Evolutionary conservation across 2,797 vertebrate genomes (phyloP).

Genomic region (Cirrhinus mrigala): DNA sequence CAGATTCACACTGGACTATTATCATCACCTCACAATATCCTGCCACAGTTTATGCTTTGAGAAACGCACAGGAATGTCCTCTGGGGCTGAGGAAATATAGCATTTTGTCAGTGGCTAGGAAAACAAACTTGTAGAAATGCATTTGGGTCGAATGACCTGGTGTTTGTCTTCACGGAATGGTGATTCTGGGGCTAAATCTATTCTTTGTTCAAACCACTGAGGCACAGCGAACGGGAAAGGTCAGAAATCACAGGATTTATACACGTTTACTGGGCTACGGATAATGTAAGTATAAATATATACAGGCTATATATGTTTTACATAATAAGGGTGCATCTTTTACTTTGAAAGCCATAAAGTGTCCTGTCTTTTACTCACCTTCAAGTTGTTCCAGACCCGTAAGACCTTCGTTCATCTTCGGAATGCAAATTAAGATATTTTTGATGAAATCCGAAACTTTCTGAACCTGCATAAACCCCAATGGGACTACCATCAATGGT

Average conservation of each 20-base stretch:
- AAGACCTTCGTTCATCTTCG: too few relatives aligned
- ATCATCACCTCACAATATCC: slow-evolving; percentile 38
- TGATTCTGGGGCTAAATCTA: slow-evolving; percentile 29
- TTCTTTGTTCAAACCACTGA: slow-evolving; percentile 20
- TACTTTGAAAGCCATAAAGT: neutral
- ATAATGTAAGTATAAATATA: slow-evolving; percentile 15
- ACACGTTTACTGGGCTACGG: neutral
- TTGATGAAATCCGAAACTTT: too few relatives aligned
- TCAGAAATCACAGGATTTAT: slow-evolving; percentile 13
- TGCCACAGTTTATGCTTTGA: slow-evolving; percentile 14
- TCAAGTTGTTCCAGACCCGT: too few relatives aligned
- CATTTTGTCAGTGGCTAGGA: slow-evolving; percentile 25
- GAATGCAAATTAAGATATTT: too few relatives aligned
- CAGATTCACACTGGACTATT: slow-evolving; percentile 49
- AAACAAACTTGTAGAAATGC: slow-evolving; percentile 37
- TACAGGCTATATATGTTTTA: neutral
- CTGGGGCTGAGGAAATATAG: slow-evolving; percentile 17
- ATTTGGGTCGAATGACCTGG: slow-evolving; percentile 34
- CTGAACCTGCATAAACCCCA: too few relatives aligned
- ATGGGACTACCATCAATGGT: too few relatives aligned
- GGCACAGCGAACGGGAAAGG: slow-evolving; percentile 1
- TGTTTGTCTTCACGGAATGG: slow-evolving; percentile 44
- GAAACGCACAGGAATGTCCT: slow-evolving; percentile 16
- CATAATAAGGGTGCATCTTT: slow-evolving; percentile 14
- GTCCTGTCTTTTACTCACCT: neutral